Conservation (phyloP, 2,113 vertebrate species). For the Corythornis madagascariensis region DNA sequence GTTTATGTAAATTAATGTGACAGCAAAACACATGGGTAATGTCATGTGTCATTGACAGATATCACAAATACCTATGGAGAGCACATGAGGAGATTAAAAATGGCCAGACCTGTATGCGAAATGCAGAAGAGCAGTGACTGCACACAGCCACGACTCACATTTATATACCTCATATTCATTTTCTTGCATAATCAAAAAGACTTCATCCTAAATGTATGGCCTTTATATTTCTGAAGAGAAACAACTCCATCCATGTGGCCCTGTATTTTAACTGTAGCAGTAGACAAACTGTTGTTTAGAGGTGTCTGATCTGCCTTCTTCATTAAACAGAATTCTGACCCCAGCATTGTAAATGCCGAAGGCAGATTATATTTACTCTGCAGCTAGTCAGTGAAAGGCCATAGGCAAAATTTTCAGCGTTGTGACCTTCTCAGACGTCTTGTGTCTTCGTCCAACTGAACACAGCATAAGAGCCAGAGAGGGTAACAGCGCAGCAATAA, state of each 20-base stretch:
- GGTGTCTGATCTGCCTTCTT: background rate
- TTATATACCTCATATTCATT: background rate
- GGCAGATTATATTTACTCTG: background rate
- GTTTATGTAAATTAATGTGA: background rate
- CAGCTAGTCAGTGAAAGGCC: background rate
- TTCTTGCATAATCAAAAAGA: background rate
- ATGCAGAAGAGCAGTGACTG: background rate
- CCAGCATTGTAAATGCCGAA: background rate
- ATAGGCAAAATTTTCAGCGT: background rate
- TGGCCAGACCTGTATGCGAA: background rate
- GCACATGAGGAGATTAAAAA: background rate
- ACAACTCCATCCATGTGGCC: background rate
- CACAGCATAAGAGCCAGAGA: background rate
- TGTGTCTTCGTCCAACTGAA: background rate
- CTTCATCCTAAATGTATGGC: fast-evolving
- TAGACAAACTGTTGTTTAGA: background rate
- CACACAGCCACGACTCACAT: background rate
- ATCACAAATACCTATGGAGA: background rate
- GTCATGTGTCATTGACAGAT: background rate
- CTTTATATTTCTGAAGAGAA: background rate
- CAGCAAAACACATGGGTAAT: background rate
- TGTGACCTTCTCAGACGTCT: background rate
- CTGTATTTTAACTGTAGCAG: background rate
- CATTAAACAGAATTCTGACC: background rate
- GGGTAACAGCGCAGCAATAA: background rate